A percentile compares a stretch with the other conserved stretches of the same genome.
phyloP scores from a whole-genome alignment of 2,113 vertebrate species.

The Tragelaphus buxtoni region DNA sequence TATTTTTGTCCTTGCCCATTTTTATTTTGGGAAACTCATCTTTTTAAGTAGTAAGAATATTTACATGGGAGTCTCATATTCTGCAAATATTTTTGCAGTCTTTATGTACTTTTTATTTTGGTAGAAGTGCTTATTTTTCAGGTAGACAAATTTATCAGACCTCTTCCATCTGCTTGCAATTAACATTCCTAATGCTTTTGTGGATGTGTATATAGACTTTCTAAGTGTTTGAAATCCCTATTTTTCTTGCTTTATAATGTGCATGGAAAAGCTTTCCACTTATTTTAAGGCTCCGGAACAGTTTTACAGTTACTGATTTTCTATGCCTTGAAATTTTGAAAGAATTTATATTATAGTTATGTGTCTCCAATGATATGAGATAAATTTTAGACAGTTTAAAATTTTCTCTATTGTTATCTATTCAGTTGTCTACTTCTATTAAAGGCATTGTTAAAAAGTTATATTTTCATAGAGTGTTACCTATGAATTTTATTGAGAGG shows the following conservation, averaged over 20 bases:
- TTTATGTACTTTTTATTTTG: background rate
- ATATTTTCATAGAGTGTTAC: background rate
- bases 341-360: background rate
- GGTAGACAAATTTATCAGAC: background rate
- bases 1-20: background rate
- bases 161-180: background rate
- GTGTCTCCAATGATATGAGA: background rate
- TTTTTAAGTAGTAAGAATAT: background rate
- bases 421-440: background rate
- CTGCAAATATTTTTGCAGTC: background rate
- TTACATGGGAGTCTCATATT: background rate
- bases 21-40: slow-evolving; percentile 6
- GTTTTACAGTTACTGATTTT: background rate
- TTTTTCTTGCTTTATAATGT: background rate
- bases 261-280: background rate
- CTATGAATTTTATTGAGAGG: background rate
- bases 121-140: background rate
- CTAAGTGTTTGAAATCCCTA: background rate
- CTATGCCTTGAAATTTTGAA: background rate
- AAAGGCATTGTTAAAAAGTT: background rate
- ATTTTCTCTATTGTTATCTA: background rate
- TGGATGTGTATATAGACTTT: background rate
- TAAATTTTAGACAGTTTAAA: slow-evolving; percentile 14
- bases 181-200: background rate
- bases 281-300: background rate